Evolutionary conservation across 2,113 vertebrate species (phyloP).

Genomic region (Istiophorus platypterus): DNA sequence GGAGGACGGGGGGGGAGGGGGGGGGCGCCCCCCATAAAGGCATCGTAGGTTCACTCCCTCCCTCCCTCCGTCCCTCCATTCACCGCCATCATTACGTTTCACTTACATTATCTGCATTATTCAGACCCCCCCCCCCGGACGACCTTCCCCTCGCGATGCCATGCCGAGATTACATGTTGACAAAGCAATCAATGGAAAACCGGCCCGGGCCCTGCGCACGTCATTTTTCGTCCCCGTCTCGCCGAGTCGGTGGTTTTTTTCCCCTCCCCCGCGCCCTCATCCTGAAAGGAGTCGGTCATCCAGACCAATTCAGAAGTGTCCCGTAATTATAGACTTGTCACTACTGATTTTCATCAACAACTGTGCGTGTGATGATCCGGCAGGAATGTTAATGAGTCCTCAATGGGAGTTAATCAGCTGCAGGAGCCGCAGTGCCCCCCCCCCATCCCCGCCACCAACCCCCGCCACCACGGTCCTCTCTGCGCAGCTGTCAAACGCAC

Average conservation of each 20-base stretch:
- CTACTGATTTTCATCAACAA: slow-evolving; percentile 80
- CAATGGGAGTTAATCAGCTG: slow-evolving; percentile 77
- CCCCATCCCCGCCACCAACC: no score
- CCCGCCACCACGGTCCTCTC: background rate
- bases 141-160: slow-evolving; percentile 47
- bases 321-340: slow-evolving; percentile 79
- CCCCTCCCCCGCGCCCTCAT: slow-evolving; percentile 40
- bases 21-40: no score
- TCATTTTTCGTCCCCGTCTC: slow-evolving; percentile 43
- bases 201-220: slow-evolving; percentile 46
- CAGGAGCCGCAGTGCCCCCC: slow-evolving; percentile 37
- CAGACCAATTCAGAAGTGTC: slow-evolving; percentile 70
- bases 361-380: slow-evolving; percentile 68
- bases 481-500: slow-evolving; percentile 33
- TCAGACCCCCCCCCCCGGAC: slow-evolving; percentile 50
- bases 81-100: slow-evolving; percentile 33
- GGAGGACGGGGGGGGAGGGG: background rate
- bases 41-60: slow-evolving; percentile 23
- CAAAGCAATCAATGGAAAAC: slow-evolving; percentile 65
- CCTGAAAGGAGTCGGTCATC: slow-evolving; percentile 63
- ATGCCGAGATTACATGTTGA: slow-evolving; percentile 63
- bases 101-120: slow-evolving; percentile 55
- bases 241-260: slow-evolving; percentile 11
- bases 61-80: background rate
- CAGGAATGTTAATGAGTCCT: slow-evolving; percentile 78